These are phyloP conservation scores for Zygaena filipendulae DNA, from an alignment of 2,888 invertebrate genomes.

Conservation along the genomic window DNA sequence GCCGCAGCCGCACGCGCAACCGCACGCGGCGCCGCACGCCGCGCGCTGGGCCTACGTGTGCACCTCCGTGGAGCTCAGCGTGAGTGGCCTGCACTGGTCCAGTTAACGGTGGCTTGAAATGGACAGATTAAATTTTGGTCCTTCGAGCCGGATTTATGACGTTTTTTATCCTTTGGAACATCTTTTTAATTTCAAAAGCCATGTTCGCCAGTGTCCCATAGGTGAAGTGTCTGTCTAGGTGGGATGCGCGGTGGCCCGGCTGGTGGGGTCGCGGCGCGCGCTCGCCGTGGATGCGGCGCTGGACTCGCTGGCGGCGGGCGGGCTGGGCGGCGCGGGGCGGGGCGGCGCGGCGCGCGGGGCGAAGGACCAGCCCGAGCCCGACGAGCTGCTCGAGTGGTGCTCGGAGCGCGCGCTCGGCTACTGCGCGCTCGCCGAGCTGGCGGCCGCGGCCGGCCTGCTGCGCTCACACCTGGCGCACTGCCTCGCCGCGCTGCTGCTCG, in stretches of 20 bases:
- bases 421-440: conserved; percentile 19
- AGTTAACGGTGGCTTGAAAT: too few relatives aligned
- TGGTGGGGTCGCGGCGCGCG: conserved; percentile 65
- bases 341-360: conserved; percentile 24
- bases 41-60: conserved; percentile 47
- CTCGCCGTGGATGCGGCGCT: conserved; percentile 73
- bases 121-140: too few relatives aligned
- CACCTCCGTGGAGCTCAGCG: conserved; percentile 35
- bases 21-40: too few relatives aligned
- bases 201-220: too few relatives aligned
- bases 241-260: conserved; percentile 52
- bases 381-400: conserved; percentile 33
- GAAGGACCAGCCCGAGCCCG: conserved; percentile 18
- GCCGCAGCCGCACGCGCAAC: conserved; percentile 27
- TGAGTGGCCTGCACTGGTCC: conserved; percentile 23
- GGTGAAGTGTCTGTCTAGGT: conserved; percentile 48
- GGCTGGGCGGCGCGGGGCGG: conserved; percentile 19
- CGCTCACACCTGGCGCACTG: conserved; percentile 32
- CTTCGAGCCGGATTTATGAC: too few relatives aligned
- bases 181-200: too few relatives aligned
- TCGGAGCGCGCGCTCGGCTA: conserved; percentile 16
- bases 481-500: conserved; percentile 33
- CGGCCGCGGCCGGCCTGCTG: conserved; percentile 22
- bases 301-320: conserved; percentile 70
- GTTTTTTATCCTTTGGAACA: too few relatives aligned